A percentile compares a stretch with the other conserved stretches of the same genome.
These are phyloP conservation scores for Lichenostomus cassidix DNA, from an alignment of 2,113 vertebrate species.

Conservation along the genomic window DNA sequence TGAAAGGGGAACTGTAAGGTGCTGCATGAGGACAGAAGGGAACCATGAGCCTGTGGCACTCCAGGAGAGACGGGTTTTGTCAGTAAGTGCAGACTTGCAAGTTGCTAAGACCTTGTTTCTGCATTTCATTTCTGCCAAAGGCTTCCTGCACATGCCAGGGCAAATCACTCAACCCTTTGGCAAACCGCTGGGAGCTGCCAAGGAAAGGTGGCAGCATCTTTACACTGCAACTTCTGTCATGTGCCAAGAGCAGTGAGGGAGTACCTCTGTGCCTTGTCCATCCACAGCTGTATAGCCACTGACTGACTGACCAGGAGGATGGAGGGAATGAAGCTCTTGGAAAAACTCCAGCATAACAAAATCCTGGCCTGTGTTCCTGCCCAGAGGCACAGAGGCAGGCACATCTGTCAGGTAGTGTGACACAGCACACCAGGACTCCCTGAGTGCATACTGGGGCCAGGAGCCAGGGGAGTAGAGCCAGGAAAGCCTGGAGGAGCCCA, in stretches of 20 bases:
- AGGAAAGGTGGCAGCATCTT: not conserved
- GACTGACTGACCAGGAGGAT: not conserved
- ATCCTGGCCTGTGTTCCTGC: not conserved
- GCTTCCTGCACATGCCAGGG: not conserved
- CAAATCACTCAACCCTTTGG: not conserved
- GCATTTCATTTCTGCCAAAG: not conserved
- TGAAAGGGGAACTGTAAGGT: accelerated
- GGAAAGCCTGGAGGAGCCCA: not conserved
- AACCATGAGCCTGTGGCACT: not conserved
- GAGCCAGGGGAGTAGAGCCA: not conserved
- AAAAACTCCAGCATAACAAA: not conserved
- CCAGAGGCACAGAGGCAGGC: not conserved
- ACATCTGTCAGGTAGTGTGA: not conserved
- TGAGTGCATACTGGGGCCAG: accelerated
- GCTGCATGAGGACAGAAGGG: not conserved
- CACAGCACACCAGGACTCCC: not conserved
- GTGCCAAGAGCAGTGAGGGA: accelerated
- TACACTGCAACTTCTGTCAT: accelerated
- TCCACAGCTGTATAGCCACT: accelerated
- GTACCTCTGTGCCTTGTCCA: not conserved
- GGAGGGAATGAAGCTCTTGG: not conserved
- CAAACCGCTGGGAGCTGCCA: not conserved
- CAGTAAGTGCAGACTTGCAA: not conserved
- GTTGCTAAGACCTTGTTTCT: not conserved
- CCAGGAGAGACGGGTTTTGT: accelerated